Evolutionary conservation across 2,797 vertebrate genomes (phyloP), one percentile per base, ranked within the genome.

Genomic region (Taenioides sp.): DNA sequence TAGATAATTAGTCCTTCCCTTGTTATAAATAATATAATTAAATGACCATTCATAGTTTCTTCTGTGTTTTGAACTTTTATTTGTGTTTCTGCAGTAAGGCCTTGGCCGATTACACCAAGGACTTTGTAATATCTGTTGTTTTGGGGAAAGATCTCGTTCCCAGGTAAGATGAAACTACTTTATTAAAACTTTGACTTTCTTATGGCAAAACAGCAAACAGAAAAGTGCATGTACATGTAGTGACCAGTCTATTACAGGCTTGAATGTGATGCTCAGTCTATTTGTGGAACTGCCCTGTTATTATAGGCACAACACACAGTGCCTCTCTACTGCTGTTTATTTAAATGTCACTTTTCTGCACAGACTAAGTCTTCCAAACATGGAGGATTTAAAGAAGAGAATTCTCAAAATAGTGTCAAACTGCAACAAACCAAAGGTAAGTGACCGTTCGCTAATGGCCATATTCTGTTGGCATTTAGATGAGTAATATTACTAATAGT

Each of bases 91-190:
- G 37, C 87, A 99, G 98, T 90, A 98, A 98, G 93, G 94, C 96
- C 5, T 94, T 99, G 57, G 94, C 95, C 18, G 96, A 99, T 71
- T 96, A 96, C 88, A 95, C 96, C 1, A 97, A 96, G 81, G 90
- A 87, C 84, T 99, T 99, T 86, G 95, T 97, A 2, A 75, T 98
- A 58, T 98, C 98, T 0, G 90, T 99, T 23, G 93, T 98, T 59
- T 87, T 99, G 67, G 98, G 97, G 72, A 98, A 97, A 86, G 98
- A 99, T 70, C 94, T 99, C 25, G 95, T 99, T 65, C 95, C 98
- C 73, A 96, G 98, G 98, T 99, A 75, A 92, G 87, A n/a, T 2
- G 0, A 2, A 7, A 57, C 23, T 31, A 37, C 40, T 25, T 11
- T 18, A 12, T 64, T 14, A 22, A 43, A 43, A 47, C 62, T 18